A percentile compares a stretch with the other conserved stretches of the same genome.
Evolutionary conservation across 2,888 invertebrate species (phyloP).

Genomic region (Philopedon plagiatum): DNA sequence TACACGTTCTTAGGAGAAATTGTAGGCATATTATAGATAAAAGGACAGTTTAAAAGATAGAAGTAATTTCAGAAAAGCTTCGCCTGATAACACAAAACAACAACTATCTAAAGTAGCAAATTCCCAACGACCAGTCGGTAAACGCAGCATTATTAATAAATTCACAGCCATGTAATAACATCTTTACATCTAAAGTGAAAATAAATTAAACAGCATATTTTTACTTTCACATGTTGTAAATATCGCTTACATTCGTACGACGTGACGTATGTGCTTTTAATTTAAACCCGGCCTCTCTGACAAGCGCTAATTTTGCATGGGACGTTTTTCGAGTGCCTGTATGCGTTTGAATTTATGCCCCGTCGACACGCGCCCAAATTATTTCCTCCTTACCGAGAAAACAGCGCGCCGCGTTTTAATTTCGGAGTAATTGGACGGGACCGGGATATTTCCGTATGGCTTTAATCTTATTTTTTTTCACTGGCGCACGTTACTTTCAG

Average conservation of each 20-base stretch:
- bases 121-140: not conserved
- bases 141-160: not conserved
- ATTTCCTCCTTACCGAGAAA: constrained; percentile 63
- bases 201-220: constrained; percentile 20
- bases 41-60: too few species aligned
- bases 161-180: not conserved
- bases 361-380: constrained; percentile 62
- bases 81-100: not conserved
- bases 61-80: too few species aligned
- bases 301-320: constrained; percentile 67
- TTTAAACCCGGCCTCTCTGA: constrained; percentile 61
- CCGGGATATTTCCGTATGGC: constrained; percentile 55
- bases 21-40: too few species aligned
- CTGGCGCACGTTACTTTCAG: constrained; percentile 19
- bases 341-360: constrained; percentile 57
- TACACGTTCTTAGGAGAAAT: too few species aligned
- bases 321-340: constrained; percentile 53
- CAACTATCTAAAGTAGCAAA: not conserved
- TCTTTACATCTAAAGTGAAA: constrained; percentile 3
- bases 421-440: constrained; percentile 60
- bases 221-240: constrained; percentile 32
- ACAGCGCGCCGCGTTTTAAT: constrained; percentile 54
- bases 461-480: constrained; percentile 46
- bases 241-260: constrained; percentile 36
- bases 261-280: constrained; percentile 63